Evolutionary conservation across 1,140 invertebrate species (phyloP), one percentile per base, ranked within the genome.

Genomic region (Drosophila persimilis): DNA sequence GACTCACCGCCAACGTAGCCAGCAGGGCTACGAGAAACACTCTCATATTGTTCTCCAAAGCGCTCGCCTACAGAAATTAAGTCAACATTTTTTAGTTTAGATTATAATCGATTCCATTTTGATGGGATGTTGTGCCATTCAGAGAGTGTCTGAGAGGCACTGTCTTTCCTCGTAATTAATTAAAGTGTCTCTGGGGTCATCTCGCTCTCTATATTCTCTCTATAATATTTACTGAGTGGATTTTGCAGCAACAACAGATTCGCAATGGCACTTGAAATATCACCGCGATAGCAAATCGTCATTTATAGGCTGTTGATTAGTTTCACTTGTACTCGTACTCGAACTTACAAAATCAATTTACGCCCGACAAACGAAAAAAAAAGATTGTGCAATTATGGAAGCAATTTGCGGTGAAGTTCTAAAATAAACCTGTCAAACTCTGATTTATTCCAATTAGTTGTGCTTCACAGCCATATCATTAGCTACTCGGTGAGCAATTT

Each of bases 1-100:
- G 44, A 88, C 83, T 80, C 70, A 90, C 81, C 76, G 85, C 89
- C 44, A 89, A 47, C 47, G 66, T 80, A 54, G 79, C 84, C 66
- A 89, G 46, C 7, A 90, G 44, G 44, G 59, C 79, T 39, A 86
- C 31, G 47, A 84, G 26, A 0, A 90, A 55, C 22, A 90, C 58
- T 59, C 80, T 90, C 89, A 90, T 90, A 3, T 50, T 89, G 29
- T 45, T 26, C 11, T 62, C 31, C 53, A 51, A 73, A 53, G 29
- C 50, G 76, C 54, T 64, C 52, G 45, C 52, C 86, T 90, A 41
- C 53, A 73, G 55, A 31, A 60, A 57, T 39, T 55, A 50, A 60
- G 22, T 51, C 47, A 56, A 58, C 55, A 73, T 62, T 69, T 58
- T 62, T 15, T 29, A 73, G 76, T 65, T 86, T 88, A 17, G 46